Evolutionary conservation across 2,888 invertebrate species (phyloP).

Genomic region (Daptonema setosum): DNA sequence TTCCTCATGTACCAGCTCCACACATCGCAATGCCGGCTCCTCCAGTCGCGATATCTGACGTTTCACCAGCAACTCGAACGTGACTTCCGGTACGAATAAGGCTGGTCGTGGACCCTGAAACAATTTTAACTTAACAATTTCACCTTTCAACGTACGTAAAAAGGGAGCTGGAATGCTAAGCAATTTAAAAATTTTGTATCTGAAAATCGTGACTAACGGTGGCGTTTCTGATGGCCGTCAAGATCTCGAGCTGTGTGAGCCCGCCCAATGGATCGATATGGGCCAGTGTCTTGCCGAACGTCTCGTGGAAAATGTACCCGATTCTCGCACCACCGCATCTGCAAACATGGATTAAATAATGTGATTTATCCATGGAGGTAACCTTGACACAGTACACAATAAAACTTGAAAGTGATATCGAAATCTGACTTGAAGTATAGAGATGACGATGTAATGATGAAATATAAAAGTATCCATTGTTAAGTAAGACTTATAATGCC

Average conservation of each 20-base stretch:
- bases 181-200: too few relatives aligned
- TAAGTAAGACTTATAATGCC: neutral
- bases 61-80: slow-evolving; percentile 91
- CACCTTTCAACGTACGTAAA: neutral
- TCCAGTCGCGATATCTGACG: slow-evolving; percentile 83
- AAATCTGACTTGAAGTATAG: neutral
- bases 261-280: slow-evolving; percentile 81
- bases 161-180: too few relatives aligned
- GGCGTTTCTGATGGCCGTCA: slow-evolving; percentile 94
- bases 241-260: slow-evolving; percentile 68
- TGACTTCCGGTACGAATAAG: slow-evolving; percentile 47
- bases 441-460: neutral
- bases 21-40: slow-evolving; percentile 85
- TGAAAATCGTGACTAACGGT: too few relatives aligned
- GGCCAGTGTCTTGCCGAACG: slow-evolving; percentile 78
- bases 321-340: slow-evolving; percentile 91
- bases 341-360: too few relatives aligned
- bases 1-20: slow-evolving; percentile 92
- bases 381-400: neutral
- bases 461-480: neutral
- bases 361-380: too few relatives aligned
- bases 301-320: slow-evolving; percentile 97
- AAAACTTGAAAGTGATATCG: neutral
- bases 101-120: slow-evolving; percentile 36
- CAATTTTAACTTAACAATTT: neutral